Evolutionary conservation across 2,888 invertebrate genomes (phyloP).

Genomic region (Agriopis leucophaearia): DNA sequence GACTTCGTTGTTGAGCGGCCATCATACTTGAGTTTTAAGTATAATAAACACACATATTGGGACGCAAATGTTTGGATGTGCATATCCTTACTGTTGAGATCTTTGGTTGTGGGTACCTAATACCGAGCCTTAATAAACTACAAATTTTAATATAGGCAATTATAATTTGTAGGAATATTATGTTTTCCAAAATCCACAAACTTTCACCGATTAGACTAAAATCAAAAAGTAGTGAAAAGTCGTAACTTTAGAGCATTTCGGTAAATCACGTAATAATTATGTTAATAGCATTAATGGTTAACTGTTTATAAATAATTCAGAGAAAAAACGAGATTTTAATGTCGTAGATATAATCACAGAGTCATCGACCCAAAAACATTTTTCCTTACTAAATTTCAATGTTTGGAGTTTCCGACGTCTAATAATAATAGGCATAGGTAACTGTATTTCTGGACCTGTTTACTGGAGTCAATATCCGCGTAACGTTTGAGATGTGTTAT

Average conservation of each 20-base stretch:
- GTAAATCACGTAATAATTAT: slow-evolving; percentile 33
- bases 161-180: background rate
- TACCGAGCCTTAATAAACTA: too few relatives aligned
- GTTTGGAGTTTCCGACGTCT: slow-evolving; percentile 41
- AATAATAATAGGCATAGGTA: slow-evolving; percentile 49
- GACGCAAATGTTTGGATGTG: too few relatives aligned
- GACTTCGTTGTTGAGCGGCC: too few relatives aligned
- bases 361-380: slow-evolving; percentile 50
- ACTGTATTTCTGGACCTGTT: slow-evolving; percentile 68
- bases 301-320: slow-evolving; percentile 36
- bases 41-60: too few relatives aligned
- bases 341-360: slow-evolving; percentile 35
- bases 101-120: too few relatives aligned
- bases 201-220: slow-evolving; percentile 23
- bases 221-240: slow-evolving; percentile 27
- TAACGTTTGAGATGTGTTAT: slow-evolving; percentile 41
- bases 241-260: slow-evolving; percentile 27
- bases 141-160: background rate
- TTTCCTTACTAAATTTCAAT: slow-evolving; percentile 44
- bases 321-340: slow-evolving; percentile 33
- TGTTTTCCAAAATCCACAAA: slow-evolving; percentile 6
- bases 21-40: too few relatives aligned
- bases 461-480: slow-evolving; percentile 70
- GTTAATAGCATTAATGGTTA: slow-evolving; percentile 23
- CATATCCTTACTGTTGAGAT: too few relatives aligned